Conservation (phyloP, 2,113 vertebrate genomes). For the Arenaria interpres region DNA sequence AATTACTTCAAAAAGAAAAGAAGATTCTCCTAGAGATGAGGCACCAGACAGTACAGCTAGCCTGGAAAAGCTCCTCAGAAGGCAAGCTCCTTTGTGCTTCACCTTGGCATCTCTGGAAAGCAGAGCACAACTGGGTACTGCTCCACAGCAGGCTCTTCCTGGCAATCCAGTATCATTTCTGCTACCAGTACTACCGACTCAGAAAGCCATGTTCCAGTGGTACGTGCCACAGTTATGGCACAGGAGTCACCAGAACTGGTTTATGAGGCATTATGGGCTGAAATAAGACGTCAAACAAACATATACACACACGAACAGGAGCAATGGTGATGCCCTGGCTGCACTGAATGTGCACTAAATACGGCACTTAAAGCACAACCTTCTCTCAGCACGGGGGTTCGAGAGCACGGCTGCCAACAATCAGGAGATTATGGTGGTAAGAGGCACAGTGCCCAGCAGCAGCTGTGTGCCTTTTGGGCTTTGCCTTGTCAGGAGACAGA, state of each 20-base stretch:
- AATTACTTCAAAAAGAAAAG: background rate
- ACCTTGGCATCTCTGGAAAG: background rate
- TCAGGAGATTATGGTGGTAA: background rate
- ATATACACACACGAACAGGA: background rate
- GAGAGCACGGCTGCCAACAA: background rate
- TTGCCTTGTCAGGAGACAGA: background rate
- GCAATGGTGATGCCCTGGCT: background rate
- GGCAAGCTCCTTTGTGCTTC: background rate
- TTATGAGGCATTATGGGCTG: background rate
- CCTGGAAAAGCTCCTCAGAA: background rate
- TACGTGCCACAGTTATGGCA: background rate
- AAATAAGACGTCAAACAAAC: background rate
- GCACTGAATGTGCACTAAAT: background rate
- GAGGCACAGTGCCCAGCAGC: background rate
- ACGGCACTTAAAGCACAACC: background rate
- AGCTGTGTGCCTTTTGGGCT: background rate
- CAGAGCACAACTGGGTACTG: background rate
- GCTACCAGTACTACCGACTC: background rate
- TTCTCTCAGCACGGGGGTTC: fast-evolving
- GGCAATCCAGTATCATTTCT: background rate
- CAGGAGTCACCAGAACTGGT: background rate
- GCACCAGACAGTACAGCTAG: background rate
- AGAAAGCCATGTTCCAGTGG: background rate
- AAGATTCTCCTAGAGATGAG: background rate
- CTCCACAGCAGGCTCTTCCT: background rate